Base-by-base conservation (phyloP, 1,140 invertebrate species). In the Sminthurinus signatus region DNA sequence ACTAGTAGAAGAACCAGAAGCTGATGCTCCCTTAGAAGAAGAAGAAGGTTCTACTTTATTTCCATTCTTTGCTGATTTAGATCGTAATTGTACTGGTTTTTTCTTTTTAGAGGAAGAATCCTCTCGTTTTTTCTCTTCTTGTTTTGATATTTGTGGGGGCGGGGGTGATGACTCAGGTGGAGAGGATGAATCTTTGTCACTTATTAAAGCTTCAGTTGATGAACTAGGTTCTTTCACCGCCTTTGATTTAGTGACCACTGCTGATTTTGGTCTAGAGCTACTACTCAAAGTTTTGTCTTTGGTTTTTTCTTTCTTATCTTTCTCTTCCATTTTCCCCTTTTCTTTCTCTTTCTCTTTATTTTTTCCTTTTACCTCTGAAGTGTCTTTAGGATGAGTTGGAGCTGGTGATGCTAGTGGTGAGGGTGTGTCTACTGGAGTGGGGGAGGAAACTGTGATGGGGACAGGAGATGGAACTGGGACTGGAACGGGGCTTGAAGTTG, bases 1-100 rank as follows among this genome's bases (percentile, higher is more conserved):
- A 19, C 50, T 39, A 29, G 54, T 44, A 23, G 25, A 15, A 2
- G 12, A 12, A 17, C 21, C 56, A 39, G 42, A 19, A 27, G 25
- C 42, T 0, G 19, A 25, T 29, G 42, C 60, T 19, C 15, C 39
- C n/a, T n/a, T n/a, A n/a, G n/a, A n/a, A n/a, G n/a, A n/a, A n/a
- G n/a, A n/a, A 12, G 57, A 52, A 1, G 60, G 54, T 48, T 70
- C 61, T 29, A 59, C 28, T 46, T 67, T 60, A 32, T 65, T 62
- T 23, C 62, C 62, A 57, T 65, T 60, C 32, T 59, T 66, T 4
- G 64, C 64, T 21, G 68, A 63, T 25, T 60, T 62, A 8, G 65
- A 57, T n/a, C 59, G 44, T 32, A 12, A 21, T 4, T 32, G 42
- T 29, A 15, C 1, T 2, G 28, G 5, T 19, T 59, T 64, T n/a